Evolutionary conservation across 2,797 vertebrate genomes (phyloP).

Genomic region (Pelodytes ibericus): DNA sequence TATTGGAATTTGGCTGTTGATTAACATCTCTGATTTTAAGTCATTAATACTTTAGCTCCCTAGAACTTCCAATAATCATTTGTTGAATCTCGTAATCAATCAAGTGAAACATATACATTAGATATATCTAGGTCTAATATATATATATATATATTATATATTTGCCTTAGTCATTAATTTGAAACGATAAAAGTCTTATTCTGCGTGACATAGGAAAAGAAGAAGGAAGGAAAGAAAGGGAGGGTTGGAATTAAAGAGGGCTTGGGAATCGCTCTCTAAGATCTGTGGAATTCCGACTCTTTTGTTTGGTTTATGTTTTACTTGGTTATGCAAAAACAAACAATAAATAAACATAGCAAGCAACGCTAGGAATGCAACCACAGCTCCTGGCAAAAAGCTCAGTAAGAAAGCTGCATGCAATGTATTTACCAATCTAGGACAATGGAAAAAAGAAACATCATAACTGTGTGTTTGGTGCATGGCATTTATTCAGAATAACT

Average conservation of each 20-base stretch:
- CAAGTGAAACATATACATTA: too few species aligned
- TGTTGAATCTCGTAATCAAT: too few species aligned
- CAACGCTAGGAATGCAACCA: slow-evolving; percentile 32
- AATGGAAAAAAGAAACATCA: slow-evolving; percentile 22
- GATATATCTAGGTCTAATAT: too few species aligned
- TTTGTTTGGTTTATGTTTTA: slow-evolving; percentile 37
- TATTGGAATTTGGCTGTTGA: too few species aligned
- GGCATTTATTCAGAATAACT: slow-evolving; percentile 38
- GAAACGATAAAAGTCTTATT: too few species aligned
- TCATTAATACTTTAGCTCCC: too few species aligned
- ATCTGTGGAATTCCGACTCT: slow-evolving; percentile 41
- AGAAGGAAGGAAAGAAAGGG: too few species aligned
- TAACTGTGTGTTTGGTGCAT: neutral
- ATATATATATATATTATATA: too few species aligned
- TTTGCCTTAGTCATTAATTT: too few species aligned
- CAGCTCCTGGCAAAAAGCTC: slow-evolving; percentile 3
- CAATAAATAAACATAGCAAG: slow-evolving; percentile 53
- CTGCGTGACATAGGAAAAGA: too few species aligned
- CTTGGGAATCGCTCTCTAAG: slow-evolving; percentile 34
- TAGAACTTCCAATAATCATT: too few species aligned
- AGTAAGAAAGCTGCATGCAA: slow-evolving; percentile 12
- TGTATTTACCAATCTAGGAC: neutral
- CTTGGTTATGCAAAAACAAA: slow-evolving; percentile 56
- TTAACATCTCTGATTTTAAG: too few species aligned
- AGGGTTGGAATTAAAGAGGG: slow-evolving; percentile 23